Evolutionary conservation across 1,140 invertebrate species (phyloP), one percentile per base, ranked within the genome.

Genomic region (Pomacea maculata): DNA sequence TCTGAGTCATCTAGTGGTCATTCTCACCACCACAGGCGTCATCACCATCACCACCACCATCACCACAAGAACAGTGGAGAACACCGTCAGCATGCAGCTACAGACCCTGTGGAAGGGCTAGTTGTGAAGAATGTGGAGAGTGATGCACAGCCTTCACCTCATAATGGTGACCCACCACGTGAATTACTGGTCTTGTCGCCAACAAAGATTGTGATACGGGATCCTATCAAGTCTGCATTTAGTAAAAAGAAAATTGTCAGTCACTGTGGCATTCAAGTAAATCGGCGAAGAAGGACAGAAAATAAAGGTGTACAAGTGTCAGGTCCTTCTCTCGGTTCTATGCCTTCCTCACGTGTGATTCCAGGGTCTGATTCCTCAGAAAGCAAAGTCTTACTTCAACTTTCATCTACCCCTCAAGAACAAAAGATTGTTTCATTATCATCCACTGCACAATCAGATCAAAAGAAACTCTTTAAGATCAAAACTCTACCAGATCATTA

Each of bases 231-330:
- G 65, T 80, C 80, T 54, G 65, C 78, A 29, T n/a, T 78, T 52
- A 70, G 21, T 21, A 78, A 54, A 78, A 71, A 71, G 52, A 57
- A 45, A 29, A 45, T 71, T 52, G 64, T 68, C 65, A 70, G 52
- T 21, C 64, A 71, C 17, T 78, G 77, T 57, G 89, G 88, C 25
- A 85, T 88, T 14, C 89, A 90, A 77, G 88, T 89, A 45, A 87
- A 86, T 80, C 75, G 88, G n/a, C 83, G 82, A 25, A 81, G 86
- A 52, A 82, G 84, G 65, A 88, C 86, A 14, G 85, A 87, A 61
- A 85, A 80, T 64, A 88, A 87, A 80, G 82, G 80, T 68, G 78
- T 84, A 55, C 87, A 88, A 74, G 84, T 87, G 61, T 79, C 82
- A 65, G 73, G 68, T 14, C 75, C 73, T 68, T 63, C 25, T 73